Percentiles rank a stretch among this genome's conserved stretches.
phyloP scores from a whole-genome alignment of 2,888 invertebrate species.

The Lasioglossum leucozonium region DNA sequence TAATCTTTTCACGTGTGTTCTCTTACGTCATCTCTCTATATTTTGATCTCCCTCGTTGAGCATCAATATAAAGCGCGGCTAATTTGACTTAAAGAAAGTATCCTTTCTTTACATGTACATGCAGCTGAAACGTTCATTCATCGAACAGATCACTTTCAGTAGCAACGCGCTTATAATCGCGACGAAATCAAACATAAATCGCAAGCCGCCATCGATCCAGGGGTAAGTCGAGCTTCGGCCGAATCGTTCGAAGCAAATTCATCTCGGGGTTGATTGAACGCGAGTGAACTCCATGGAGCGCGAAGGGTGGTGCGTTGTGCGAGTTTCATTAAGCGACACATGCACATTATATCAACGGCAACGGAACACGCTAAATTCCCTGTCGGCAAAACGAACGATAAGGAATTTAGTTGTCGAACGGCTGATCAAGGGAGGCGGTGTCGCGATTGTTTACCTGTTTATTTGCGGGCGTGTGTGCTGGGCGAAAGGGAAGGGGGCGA shows the following conservation, averaged over 20 bases:
- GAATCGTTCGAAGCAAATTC: background rate
- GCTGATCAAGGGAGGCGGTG: slow-evolving; percentile 20
- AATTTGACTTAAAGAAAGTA: no score
- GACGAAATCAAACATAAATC: background rate
- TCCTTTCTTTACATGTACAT: no score
- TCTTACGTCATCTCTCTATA: no score
- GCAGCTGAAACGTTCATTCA: no score
- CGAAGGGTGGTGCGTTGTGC: background rate
- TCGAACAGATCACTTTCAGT: no score
- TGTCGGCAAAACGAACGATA: slow-evolving; percentile 43
- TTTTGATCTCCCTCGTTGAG: no score
- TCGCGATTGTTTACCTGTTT: slow-evolving; percentile 7
- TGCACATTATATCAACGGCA: background rate
- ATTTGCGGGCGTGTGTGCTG: background rate
- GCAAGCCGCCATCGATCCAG: background rate
- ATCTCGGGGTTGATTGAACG: background rate
- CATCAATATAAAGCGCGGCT: no score
- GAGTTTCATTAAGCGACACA: slow-evolving; percentile 18
- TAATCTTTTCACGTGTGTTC: no score
- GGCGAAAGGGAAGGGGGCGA: accelerated
- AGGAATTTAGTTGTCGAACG: slow-evolving; percentile 48
- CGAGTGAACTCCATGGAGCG: background rate
- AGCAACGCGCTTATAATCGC: no score
- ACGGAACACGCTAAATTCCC: slow-evolving; percentile 15
- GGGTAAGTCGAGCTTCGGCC: background rate